Evolutionary conservation across 2,888 invertebrate species (phyloP), one percentile per base, ranked within the genome.

Genomic region (Rhopalosiphum nymphaeae): DNA sequence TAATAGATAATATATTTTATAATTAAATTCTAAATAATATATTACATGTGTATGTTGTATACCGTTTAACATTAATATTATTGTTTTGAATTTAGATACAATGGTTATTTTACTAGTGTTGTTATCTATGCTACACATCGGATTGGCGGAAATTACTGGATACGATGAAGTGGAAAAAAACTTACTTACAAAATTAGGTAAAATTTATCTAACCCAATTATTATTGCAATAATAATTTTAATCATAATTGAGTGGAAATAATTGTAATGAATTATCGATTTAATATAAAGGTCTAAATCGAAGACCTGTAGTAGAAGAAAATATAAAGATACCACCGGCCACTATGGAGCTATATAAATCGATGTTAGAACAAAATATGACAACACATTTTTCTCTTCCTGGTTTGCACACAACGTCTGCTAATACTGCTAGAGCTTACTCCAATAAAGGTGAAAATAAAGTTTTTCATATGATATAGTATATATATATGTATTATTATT

Each of bases 351-450:
- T 94, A 16, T 91, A 87, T 29, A 91, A 61, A 67, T 49, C 49
- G 11, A 87, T 61, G 49, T 13, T 53, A 13, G 53, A 53, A 53
- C 53, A 53, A 53, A 56, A 61, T 46, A 42, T 49, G 11, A 97
- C 97, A 94, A 96, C 97, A 91, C 96, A 97, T 95, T 96, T 97
- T 95, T 97, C 97, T 96, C 97, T 97, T 95, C 97, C 97, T 94
- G 97, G 97, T 95, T 96, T 97, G 95, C 96, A 97, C 95, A 97
- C 98, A 95, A 97, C 97, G 95, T 97, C 97, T 95, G 98, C 98
- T 95, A 98, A 98, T 96, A 98, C 98, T 94, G 97, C 98, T 95
- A 97, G 98, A 96, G 98, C 98, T 96, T 98, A 97, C 96, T 97
- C 97, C 95, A 98, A 98, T 96, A 96, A 97, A 96, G 97, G 97